A percentile compares a stretch with the other conserved stretches of the same genome.
Evolutionary conservation across 2,797 vertebrate species (phyloP).

Genomic region (Pristis pectinata): DNA sequence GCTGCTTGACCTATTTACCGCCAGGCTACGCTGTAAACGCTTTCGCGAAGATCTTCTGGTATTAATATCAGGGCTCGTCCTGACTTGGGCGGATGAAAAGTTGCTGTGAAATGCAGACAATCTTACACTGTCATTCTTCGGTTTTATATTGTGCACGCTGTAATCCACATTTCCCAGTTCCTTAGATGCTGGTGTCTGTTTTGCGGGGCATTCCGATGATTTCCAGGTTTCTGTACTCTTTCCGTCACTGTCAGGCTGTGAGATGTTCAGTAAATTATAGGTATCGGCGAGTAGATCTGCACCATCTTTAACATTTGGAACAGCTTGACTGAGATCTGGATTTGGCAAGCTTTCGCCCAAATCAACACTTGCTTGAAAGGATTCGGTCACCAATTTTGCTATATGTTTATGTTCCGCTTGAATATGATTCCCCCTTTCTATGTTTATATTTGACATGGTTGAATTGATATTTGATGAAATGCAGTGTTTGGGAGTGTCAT

Average conservation of each 20-base stretch:
- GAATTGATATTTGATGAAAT: neutral
- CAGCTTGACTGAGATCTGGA: neutral
- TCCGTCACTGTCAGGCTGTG: neutral
- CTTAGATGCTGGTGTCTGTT: neutral
- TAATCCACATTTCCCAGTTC: neutral
- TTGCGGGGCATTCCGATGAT: neutral
- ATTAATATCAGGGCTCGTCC: conserved; percentile 4
- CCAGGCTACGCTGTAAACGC: conserved; percentile 54
- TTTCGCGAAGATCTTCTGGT: conserved; percentile 1
- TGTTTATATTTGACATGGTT: neutral
- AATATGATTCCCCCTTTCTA: neutral
- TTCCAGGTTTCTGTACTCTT: neutral
- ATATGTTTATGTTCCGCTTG: neutral
- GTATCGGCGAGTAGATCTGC: neutral
- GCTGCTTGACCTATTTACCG: conserved; percentile 51
- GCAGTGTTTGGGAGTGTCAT: neutral
- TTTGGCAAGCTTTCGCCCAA: neutral
- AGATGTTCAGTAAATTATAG: neutral
- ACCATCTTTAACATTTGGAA: neutral
- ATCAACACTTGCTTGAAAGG: neutral
- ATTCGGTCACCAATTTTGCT: neutral
- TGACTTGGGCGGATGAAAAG: neutral
- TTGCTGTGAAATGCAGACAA: neutral
- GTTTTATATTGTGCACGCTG: neutral
- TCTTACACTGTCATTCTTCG: neutral